Conservation (phyloP, 2,888 invertebrate species). For the Sialis lutaria region DNA sequence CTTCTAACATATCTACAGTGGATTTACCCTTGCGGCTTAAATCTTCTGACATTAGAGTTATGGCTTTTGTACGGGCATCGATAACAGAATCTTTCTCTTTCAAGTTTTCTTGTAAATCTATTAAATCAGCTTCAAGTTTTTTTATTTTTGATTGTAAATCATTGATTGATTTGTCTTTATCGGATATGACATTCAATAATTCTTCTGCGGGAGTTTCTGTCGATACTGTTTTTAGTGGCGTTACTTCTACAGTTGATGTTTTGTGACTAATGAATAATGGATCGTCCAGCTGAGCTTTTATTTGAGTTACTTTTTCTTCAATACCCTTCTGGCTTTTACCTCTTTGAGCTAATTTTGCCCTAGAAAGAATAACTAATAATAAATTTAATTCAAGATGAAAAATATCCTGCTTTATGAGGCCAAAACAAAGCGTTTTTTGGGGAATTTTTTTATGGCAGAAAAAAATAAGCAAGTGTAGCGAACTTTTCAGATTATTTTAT, state of each 20-base stretch:
- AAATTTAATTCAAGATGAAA: not conserved
- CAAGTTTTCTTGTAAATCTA: conserved; percentile 69
- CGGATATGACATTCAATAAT: conserved; percentile 27
- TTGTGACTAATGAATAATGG: conserved; percentile 23
- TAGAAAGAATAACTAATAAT: conserved; percentile 11
- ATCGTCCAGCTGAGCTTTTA: conserved; percentile 33
- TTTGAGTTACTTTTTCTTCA: conserved; percentile 31
- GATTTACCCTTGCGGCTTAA: conserved; percentile 52
- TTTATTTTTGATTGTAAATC: conserved; percentile 52
- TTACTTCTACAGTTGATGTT: conserved; percentile 14
- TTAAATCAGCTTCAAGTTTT: conserved; percentile 54
- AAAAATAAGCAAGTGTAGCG: too few species aligned
- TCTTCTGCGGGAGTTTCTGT: conserved; percentile 21
- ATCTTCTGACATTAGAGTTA: conserved; percentile 57
- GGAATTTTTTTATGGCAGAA: too few species aligned
- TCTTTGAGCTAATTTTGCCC: conserved; percentile 30
- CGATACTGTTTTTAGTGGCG: conserved; percentile 13
- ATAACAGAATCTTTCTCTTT: conserved; percentile 72
- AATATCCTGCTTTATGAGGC: too few species aligned
- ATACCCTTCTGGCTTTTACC: conserved; percentile 31
- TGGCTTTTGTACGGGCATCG: conserved; percentile 62
- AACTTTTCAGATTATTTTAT: too few species aligned
- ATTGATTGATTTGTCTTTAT: conserved; percentile 42
- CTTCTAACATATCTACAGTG: conserved; percentile 54
- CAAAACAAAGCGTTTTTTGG: too few species aligned